A percentile compares a stretch with the other conserved stretches of the same genome.
Conservation (phyloP, 2,888 invertebrate species). For the Torymus tubicola region DNA sequence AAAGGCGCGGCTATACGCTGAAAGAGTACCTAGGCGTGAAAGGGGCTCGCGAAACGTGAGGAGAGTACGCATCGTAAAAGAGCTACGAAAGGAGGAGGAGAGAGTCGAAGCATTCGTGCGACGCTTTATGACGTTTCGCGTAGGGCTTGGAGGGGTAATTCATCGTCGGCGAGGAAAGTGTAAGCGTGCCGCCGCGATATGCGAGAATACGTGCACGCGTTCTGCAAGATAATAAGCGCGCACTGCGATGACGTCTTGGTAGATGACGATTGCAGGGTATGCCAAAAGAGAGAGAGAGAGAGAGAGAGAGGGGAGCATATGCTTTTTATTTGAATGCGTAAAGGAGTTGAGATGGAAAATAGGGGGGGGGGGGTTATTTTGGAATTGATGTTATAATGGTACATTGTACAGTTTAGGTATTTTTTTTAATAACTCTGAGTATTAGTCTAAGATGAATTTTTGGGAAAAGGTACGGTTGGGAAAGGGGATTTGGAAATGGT, state of each 20-base stretch:
- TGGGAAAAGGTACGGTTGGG: too few species aligned
- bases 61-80: constrained; percentile 39
- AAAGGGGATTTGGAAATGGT: too few species aligned
- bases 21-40: constrained; percentile 40
- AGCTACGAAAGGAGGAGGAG: not conserved
- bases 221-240: constrained; percentile 46
- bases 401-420: too few species aligned
- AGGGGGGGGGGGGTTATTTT: too few species aligned
- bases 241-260: too few species aligned
- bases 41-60: constrained; percentile 40
- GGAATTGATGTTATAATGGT: too few species aligned
- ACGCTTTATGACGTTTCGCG: constrained; percentile 46
- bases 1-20: constrained; percentile 17
- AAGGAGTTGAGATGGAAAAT: too few species aligned
- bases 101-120: constrained; percentile 14
- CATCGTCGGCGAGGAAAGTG: constrained; percentile 18
- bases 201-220: not conserved
- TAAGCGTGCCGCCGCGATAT: too few species aligned
- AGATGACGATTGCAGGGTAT: too few species aligned
- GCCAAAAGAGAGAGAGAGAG: not conserved
- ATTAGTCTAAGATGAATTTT: too few species aligned
- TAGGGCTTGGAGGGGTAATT: constrained; percentile 16
- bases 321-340: not conserved
- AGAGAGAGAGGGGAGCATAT: not conserved
- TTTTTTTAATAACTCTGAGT: too few species aligned